Evolutionary conservation across 1,140 invertebrate species (phyloP).

Genomic region (Drosophila sproati): DNA sequence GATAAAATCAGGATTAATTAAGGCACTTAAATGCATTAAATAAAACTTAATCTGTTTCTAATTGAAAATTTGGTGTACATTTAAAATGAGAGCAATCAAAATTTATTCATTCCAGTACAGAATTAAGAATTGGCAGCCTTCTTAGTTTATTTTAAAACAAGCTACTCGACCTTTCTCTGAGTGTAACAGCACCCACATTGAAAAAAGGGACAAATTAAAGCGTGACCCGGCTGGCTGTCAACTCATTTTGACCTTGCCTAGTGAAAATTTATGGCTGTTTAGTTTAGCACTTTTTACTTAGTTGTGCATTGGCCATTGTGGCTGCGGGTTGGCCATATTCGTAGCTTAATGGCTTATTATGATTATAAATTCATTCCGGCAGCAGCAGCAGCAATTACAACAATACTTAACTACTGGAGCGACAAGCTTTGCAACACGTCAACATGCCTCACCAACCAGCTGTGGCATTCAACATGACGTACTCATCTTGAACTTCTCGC

Average conservation of each 20-base stretch:
- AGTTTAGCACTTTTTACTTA: slow-evolving; percentile 64
- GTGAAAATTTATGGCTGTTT: slow-evolving; percentile 70
- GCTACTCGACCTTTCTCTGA: too few relatives aligned
- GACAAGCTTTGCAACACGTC: slow-evolving; percentile 9
- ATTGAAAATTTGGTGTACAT: too few relatives aligned
- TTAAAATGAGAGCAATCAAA: too few relatives aligned
- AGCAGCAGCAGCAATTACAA: slow-evolving; percentile 45
- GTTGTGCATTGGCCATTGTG: slow-evolving; percentile 11
- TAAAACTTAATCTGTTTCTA: too few relatives aligned
- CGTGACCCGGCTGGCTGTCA: slow-evolving; percentile 32
- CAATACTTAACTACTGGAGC: slow-evolving; percentile 46
- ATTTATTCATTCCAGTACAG: too few relatives aligned
- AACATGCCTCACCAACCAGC: not conserved
- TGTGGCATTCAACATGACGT: slow-evolving; percentile 26
- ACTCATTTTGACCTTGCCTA: slow-evolving; percentile 45
- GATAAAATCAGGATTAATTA: too few relatives aligned
- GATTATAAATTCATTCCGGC: slow-evolving; percentile 69
- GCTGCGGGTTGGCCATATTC: slow-evolving; percentile 13
- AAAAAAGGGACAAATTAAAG: slow-evolving; percentile 16
- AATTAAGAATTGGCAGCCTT: too few relatives aligned
- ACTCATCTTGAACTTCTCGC: not conserved
- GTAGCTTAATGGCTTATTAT: slow-evolving; percentile 68
- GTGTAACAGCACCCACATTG: slow-evolving; percentile 2
- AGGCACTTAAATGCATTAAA: too few relatives aligned
- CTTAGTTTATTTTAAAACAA: too few relatives aligned